These are phyloP conservation scores for Scolanthus callimorphus DNA, from an alignment of 92 coral and sea anemone genomes.

Conservation along the genomic window DNA sequence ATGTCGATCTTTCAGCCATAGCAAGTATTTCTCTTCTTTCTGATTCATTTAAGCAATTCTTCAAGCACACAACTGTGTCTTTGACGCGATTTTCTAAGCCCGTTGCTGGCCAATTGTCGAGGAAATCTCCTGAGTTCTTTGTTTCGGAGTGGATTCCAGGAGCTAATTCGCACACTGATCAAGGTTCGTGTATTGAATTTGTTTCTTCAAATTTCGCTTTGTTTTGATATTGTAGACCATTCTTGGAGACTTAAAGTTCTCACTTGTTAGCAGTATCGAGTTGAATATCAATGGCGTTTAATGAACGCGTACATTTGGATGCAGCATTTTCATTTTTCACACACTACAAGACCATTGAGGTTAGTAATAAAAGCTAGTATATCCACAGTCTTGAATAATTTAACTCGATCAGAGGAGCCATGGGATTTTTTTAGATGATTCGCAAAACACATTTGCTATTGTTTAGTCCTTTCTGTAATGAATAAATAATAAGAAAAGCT, in stretches of 20 bases:
- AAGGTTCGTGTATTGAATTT: too few relatives aligned
- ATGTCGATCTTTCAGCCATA: conserved; percentile 66
- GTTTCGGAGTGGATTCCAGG: too few relatives aligned
- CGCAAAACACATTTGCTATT: conserved; percentile 19
- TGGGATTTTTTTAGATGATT: conserved; percentile 15
- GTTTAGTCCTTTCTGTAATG: conserved; percentile 12
- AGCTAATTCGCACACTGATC: too few relatives aligned
- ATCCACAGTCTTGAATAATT: conserved; percentile 18
- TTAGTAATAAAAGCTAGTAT: conserved; percentile 16
- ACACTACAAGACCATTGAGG: conserved; percentile 1
- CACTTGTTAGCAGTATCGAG: too few relatives aligned
- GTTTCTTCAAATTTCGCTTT: too few relatives aligned
- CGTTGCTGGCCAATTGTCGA: too few relatives aligned
- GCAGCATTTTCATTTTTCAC: background rate
- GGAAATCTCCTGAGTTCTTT: too few relatives aligned
- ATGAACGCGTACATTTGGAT: background rate
- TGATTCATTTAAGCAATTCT: conserved; percentile 15
- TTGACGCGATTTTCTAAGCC: too few relatives aligned
- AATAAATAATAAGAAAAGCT: conserved; percentile 15
- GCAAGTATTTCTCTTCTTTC: conserved; percentile 57
- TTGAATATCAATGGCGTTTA: background rate
- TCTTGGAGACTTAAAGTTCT: too few relatives aligned
- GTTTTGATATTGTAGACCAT: too few relatives aligned
- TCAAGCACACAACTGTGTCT: too few relatives aligned
- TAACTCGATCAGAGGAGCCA: conserved; percentile 11